phyloP scores from a whole-genome alignment of 2,113 vertebrate genomes.

The Taurulus bubalis region DNA sequence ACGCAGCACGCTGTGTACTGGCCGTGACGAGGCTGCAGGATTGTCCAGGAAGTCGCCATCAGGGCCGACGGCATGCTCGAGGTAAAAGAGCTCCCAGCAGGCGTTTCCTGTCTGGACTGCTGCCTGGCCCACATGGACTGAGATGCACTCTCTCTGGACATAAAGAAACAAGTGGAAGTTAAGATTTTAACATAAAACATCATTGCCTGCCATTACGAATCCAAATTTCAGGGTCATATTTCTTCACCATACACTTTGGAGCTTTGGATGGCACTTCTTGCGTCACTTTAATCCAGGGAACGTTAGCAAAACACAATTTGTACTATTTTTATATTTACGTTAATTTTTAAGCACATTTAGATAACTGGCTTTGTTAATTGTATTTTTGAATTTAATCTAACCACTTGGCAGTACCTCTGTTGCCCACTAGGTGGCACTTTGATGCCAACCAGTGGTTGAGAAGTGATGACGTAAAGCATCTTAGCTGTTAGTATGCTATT shows the following conservation, averaged over 20 bases:
- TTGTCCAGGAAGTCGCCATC: constrained; percentile 78
- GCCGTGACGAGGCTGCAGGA: not conserved
- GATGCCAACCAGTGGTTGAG: too few species aligned
- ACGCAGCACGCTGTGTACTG: not conserved
- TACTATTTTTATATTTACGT: not conserved
- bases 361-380: not conserved
- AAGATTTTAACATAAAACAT: not conserved
- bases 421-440: not conserved
- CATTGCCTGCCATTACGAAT: too few species aligned
- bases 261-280: too few species aligned
- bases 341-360: not conserved
- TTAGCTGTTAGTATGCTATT: not conserved
- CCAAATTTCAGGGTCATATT: too few species aligned
- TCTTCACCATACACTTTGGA: too few species aligned
- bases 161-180: not conserved
- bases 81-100: constrained; percentile 92
- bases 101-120: constrained; percentile 89
- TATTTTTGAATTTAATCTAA: not conserved
- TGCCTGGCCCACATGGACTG: constrained; percentile 81
- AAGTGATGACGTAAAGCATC: too few species aligned
- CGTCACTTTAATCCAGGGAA: too few species aligned
- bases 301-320: too few species aligned
- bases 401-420: not conserved
- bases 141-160: constrained; percentile 74
- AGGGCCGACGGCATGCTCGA: constrained; percentile 88